These are phyloP conservation scores for Hedya salicella DNA, from an alignment of 2,888 invertebrate species.

Conservation along the genomic window DNA sequence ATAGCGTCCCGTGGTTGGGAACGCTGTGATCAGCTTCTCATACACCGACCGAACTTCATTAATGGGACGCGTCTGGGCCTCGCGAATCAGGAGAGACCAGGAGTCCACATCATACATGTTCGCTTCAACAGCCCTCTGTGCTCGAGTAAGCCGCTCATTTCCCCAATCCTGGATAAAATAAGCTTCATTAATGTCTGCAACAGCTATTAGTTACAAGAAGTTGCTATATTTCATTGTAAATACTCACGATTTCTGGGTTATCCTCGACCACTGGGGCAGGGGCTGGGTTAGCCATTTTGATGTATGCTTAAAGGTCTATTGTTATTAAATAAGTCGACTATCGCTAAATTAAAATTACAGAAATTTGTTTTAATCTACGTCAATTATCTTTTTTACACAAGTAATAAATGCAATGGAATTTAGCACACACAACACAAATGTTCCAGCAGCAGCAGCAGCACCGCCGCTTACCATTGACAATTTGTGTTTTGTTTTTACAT, in stretches of 20 bases:
- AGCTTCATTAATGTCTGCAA: slow-evolving; percentile 4
- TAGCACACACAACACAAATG: not conserved
- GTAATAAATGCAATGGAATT: not conserved
- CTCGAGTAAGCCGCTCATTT: slow-evolving; percentile 92
- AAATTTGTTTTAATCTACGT: slow-evolving; percentile 5
- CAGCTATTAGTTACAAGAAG: slow-evolving; percentile 1
- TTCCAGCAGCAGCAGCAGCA: not conserved
- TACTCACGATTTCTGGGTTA: slow-evolving; percentile 69
- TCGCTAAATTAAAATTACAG: not conserved
- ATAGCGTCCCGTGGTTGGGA: slow-evolving; percentile 98
- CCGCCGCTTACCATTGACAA: slow-evolving; percentile 7
- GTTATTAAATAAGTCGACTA: not conserved
- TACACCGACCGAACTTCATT: slow-evolving; percentile 96
- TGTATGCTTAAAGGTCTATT: not conserved
- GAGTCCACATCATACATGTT: slow-evolving; percentile 98
- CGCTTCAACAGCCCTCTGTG: slow-evolving; percentile 93
- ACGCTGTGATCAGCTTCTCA: slow-evolving; percentile 96
- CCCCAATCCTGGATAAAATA: slow-evolving; percentile 90
- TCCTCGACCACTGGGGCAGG: slow-evolving; percentile 55
- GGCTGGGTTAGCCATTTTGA: slow-evolving; percentile 46
- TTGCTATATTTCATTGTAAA: not conserved
- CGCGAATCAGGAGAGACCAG: slow-evolving; percentile 97
- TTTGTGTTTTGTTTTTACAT: not conserved
- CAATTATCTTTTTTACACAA: no score
- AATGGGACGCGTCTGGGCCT: slow-evolving; percentile 94